phyloP scores from a whole-genome alignment of 2,797 vertebrate genomes.

The Spinus pinus region DNA sequence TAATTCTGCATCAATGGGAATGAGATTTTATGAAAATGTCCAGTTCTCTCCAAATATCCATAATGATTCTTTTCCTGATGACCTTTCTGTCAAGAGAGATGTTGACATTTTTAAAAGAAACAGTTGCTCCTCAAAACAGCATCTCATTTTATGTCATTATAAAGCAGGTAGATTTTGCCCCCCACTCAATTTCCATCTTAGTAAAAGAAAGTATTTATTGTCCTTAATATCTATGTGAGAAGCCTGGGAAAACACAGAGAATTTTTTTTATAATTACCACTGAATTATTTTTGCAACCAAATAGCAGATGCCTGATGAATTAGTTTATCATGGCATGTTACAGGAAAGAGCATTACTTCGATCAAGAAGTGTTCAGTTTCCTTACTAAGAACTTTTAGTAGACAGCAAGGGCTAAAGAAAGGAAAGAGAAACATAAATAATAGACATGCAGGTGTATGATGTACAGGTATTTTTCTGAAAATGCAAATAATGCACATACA shows the following conservation, averaged over 20 bases:
- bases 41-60: neutral
- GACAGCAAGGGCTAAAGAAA: neutral
- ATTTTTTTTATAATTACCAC: neutral
- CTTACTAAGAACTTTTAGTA: neutral
- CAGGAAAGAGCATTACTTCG: neutral
- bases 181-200: neutral
- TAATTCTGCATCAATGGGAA: neutral
- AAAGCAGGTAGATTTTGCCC: neutral
- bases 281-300: neutral
- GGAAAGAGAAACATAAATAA: neutral
- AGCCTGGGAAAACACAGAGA: neutral
- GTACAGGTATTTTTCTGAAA: neutral
- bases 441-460: neutral
- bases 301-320: neutral
- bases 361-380: neutral
- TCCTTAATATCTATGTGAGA: neutral
- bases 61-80: neutral
- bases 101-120: neutral
- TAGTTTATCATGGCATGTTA: neutral
- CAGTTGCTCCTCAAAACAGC: neutral
- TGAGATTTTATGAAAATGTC: neutral
- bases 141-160: neutral
- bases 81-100: neutral
- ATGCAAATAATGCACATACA: neutral
- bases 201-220: neutral